phyloP scores from a whole-genome alignment of 1,140 invertebrate species.

The Eumeta japonica region DNA sequence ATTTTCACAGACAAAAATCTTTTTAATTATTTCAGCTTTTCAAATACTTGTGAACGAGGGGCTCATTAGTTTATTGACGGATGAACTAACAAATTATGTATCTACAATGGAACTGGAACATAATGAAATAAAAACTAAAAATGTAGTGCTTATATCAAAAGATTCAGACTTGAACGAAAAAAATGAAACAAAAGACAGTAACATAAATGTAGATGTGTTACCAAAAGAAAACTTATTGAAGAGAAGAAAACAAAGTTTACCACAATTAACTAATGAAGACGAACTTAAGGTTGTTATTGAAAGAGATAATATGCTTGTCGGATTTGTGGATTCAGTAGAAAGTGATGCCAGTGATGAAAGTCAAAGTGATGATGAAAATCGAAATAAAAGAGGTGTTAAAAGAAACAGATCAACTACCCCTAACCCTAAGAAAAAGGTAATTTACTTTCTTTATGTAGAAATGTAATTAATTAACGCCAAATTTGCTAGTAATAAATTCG shows the following conservation, averaged over 20 bases:
- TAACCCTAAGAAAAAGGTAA: slow-evolving; percentile 29
- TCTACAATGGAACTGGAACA: slow-evolving; percentile 51
- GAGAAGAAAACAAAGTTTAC: slow-evolving; percentile 20
- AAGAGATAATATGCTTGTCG: slow-evolving; percentile 50
- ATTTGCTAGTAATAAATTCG: too few relatives aligned
- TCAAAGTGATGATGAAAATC: slow-evolving; percentile 24
- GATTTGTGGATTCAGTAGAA: slow-evolving; percentile 38
- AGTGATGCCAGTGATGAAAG: slow-evolving; percentile 38
- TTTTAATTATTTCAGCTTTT: slow-evolving; percentile 30
- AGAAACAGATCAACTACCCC: slow-evolving; percentile 29
- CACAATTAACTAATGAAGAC: slow-evolving; percentile 28
- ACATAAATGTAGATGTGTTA: too few relatives aligned
- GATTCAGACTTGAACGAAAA: too few relatives aligned
- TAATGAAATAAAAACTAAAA: slow-evolving; percentile 8
- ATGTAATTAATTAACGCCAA: too few relatives aligned
- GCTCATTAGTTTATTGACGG: slow-evolving; percentile 40
- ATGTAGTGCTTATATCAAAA: not conserved
- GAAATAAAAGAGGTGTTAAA: slow-evolving; percentile 21
- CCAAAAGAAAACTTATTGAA: slow-evolving; percentile 19
- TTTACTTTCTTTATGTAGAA: too few relatives aligned
- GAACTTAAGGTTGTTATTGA: slow-evolving; percentile 46
- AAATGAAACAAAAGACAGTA: slow-evolving; percentile 6
- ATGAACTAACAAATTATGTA: slow-evolving; percentile 41
- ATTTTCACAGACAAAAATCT: too few relatives aligned
- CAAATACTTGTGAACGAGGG: slow-evolving; percentile 46